A percentile compares a stretch with the other conserved stretches of the same genome.
Evolutionary conservation across 2,797 vertebrate genomes (phyloP).

Genomic region (Tokudaia muenninki): DNA sequence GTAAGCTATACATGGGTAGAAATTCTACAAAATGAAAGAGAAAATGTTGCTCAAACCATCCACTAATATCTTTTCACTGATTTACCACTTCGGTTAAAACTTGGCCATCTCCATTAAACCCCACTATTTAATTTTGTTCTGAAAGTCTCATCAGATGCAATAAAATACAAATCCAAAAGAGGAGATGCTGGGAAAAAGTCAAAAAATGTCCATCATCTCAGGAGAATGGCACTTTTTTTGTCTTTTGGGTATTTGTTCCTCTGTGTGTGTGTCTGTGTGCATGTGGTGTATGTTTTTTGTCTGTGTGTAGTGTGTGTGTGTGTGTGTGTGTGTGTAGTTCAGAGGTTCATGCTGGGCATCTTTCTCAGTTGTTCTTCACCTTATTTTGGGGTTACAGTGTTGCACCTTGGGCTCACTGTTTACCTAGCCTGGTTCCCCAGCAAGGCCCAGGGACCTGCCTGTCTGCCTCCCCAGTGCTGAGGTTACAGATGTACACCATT

Average conservation of each 20-base stretch:
- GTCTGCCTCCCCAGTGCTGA: neutral
- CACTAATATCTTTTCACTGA: neutral
- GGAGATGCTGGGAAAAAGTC: neutral
- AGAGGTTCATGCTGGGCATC: neutral
- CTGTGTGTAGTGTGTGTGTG: neutral
- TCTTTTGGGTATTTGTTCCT: neutral
- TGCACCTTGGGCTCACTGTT: too few relatives aligned
- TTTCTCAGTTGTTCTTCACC: neutral
- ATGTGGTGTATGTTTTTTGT: too few relatives aligned
- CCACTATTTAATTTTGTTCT: conserved; percentile 21
- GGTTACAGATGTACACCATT: neutral
- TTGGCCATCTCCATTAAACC: neutral
- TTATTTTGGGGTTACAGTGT: neutral
- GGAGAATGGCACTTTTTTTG: neutral
- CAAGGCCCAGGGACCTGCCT: neutral
- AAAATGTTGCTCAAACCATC: neutral
- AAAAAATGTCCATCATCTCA: neutral
- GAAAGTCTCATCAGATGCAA: conserved; percentile 28
- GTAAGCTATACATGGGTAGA: neutral
- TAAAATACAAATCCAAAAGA: neutral
- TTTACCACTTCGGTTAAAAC: conserved; percentile 46
- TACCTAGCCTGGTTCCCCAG: neutral
- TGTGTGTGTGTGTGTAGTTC: neutral
- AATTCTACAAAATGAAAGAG: conserved; percentile 46
- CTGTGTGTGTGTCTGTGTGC: neutral